Percentiles rank a stretch among this genome's conserved stretches.
Conservation (phyloP, 2,797 vertebrate genomes). For the Manis crassicaudata region DNA sequence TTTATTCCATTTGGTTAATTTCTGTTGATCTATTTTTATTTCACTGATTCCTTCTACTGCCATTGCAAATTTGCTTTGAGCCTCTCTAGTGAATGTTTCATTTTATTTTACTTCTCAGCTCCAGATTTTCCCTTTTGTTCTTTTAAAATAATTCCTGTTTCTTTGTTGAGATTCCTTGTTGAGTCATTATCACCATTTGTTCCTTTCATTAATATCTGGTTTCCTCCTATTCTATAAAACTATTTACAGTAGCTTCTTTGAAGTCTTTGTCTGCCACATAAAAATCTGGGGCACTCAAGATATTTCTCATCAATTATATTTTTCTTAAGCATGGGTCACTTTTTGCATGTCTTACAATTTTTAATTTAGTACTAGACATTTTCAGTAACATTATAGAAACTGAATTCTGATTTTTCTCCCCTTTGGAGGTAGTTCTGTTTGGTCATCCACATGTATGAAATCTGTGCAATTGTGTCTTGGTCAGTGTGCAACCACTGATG, state of each 20-base stretch:
- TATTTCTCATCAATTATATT: background rate
- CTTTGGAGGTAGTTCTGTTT: background rate
- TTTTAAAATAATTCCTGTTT: background rate
- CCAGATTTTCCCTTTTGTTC: background rate
- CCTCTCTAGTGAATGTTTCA: background rate
- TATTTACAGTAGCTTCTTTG: background rate
- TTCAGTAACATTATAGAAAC: background rate
- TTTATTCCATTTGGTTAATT: background rate
- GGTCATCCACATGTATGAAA: background rate
- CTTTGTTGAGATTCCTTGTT: background rate
- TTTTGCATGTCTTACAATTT: background rate
- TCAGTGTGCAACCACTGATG: background rate
- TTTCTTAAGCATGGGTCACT: background rate
- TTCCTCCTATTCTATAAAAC: constrained; percentile 12
- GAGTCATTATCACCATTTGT: background rate
- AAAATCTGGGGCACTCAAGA: background rate
- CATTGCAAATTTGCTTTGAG: background rate
- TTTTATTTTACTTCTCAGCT: background rate
- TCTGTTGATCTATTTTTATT: background rate
- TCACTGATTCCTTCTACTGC: background rate
- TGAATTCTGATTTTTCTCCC: background rate
- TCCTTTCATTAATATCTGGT: background rate
- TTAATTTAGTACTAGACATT: constrained; percentile 12
- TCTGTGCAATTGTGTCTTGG: background rate
- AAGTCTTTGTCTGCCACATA: background rate